Conservation (phyloP, 2,888 invertebrate species). For the Fragum whitleyi region DNA sequence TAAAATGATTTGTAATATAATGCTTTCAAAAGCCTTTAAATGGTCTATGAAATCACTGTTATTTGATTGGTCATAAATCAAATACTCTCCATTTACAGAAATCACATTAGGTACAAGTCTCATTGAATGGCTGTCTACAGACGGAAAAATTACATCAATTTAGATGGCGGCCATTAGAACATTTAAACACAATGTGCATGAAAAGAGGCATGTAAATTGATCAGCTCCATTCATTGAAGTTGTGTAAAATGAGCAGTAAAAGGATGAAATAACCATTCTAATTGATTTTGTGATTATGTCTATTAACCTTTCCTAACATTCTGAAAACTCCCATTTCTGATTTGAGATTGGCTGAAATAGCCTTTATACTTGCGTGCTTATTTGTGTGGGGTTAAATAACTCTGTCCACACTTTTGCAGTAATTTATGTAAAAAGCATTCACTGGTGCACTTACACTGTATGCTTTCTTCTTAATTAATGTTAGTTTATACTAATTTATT, state of each 20-base stretch:
- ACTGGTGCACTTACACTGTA: too few relatives aligned
- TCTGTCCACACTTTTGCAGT: too few relatives aligned
- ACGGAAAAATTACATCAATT: conserved; percentile 9
- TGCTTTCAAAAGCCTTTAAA: conserved; percentile 9
- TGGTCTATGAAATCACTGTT: conserved; percentile 7
- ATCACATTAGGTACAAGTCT: neutral
- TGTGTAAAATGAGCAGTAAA: conserved; percentile 14
- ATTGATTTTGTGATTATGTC: conserved; percentile 19
- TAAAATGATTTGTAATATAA: neutral
- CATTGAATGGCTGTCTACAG: conserved; percentile 11
- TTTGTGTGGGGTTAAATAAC: too few relatives aligned
- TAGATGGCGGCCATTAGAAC: conserved; percentile 10
- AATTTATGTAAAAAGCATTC: too few relatives aligned
- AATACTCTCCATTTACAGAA: neutral
- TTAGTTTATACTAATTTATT: too few relatives aligned
- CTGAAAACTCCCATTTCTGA: too few relatives aligned
- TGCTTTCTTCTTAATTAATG: too few relatives aligned
- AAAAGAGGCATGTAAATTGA: conserved; percentile 20
- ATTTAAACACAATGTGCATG: conserved; percentile 26
- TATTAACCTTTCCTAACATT: neutral
- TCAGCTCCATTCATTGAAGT: neutral
- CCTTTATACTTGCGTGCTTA: too few relatives aligned
- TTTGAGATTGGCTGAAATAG: too few relatives aligned
- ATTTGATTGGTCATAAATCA: conserved; percentile 17
- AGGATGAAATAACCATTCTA: conserved; percentile 24